Conservation (phyloP, 2,888 invertebrate species). For the Galerucella nymphaeae region DNA sequence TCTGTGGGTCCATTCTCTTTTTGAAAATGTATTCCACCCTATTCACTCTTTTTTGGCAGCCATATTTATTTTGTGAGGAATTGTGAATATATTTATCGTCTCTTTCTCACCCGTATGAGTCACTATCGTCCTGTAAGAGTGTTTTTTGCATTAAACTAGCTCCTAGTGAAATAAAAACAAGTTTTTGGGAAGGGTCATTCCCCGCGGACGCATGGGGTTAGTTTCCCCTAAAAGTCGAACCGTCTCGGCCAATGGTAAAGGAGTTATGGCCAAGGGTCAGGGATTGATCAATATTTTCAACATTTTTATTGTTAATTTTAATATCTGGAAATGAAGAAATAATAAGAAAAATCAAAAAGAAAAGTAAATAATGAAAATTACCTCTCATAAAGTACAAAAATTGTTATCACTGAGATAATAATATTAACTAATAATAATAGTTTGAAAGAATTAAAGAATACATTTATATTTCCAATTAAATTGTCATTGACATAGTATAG, state of each 20-base stretch:
- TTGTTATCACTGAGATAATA: too few species aligned
- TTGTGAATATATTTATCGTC: slow-evolving; percentile 33
- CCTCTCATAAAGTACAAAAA: too few species aligned
- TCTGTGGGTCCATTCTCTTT: slow-evolving; percentile 42
- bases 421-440: too few species aligned
- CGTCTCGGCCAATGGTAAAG: slow-evolving; percentile 32
- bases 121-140: slow-evolving; percentile 31
- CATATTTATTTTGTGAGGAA: slow-evolving; percentile 32
- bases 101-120: slow-evolving; percentile 31
- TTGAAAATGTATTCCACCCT: slow-evolving; percentile 33
- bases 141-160: slow-evolving; percentile 39
- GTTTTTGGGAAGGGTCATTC: slow-evolving; percentile 41
- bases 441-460: too few species aligned
- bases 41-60: slow-evolving; percentile 33
- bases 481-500: too few species aligned
- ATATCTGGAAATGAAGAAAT: not conserved
- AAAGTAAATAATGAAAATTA: not conserved
- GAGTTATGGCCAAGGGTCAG: slow-evolving; percentile 38
- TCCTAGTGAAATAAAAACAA: slow-evolving; percentile 37
- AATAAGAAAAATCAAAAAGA: not conserved
- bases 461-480: too few species aligned
- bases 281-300: slow-evolving; percentile 34
- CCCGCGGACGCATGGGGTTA: slow-evolving; percentile 38
- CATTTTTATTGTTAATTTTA: slow-evolving; percentile 16
- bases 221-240: slow-evolving; percentile 35